Conservation (phyloP, 2,113 vertebrate genomes). For the Pseudonaja textilis region DNA sequence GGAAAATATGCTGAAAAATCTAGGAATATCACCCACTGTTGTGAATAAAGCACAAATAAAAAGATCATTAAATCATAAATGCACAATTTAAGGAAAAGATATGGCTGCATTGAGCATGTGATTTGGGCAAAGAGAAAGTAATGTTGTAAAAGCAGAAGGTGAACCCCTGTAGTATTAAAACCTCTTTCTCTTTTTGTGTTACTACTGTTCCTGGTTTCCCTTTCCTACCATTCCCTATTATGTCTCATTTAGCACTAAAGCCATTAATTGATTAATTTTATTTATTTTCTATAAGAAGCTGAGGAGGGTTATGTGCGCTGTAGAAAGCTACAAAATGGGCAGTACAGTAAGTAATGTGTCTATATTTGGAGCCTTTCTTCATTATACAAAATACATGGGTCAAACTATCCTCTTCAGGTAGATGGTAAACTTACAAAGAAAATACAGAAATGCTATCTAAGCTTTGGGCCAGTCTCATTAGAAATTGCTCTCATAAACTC, state of each 20-base stretch:
- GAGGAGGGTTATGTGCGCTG: neutral
- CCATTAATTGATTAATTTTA: neutral
- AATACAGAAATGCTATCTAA: neutral
- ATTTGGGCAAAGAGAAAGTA: neutral
- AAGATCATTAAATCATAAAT: neutral
- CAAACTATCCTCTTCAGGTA: neutral
- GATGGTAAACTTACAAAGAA: neutral
- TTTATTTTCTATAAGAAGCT: neutral
- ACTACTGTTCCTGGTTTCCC: neutral
- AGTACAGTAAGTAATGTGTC: neutral
- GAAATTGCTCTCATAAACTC: neutral
- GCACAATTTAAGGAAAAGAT: neutral
- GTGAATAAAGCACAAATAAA: neutral
- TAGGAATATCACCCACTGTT: neutral
- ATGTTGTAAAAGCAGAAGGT: neutral
- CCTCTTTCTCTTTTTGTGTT: neutral
- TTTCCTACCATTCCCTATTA: neutral
- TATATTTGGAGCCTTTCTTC: neutral
- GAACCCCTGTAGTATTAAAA: neutral
- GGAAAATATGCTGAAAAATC: neutral
- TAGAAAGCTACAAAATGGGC: neutral
- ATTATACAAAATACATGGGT: neutral
- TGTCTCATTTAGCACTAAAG: neutral
- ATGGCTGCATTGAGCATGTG: neutral
- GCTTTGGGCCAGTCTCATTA: neutral